phyloP scores from a whole-genome alignment of 2,888 invertebrate genomes.

The Hylaea fasciaria region DNA sequence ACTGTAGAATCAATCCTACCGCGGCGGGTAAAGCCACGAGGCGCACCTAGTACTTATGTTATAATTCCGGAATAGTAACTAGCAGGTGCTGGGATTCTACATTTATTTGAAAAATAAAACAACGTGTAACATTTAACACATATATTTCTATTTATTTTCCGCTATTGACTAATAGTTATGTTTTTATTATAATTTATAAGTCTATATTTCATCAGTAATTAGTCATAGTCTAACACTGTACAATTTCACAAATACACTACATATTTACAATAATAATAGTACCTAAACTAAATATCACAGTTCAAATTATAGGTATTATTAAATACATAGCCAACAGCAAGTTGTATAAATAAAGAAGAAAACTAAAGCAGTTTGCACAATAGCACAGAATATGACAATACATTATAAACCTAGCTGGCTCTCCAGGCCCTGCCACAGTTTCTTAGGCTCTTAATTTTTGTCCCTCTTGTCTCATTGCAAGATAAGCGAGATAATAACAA shows the following conservation, averaged over 20 bases:
- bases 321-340: slow-evolving; percentile 36
- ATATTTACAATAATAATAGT: slow-evolving; percentile 37
- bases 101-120: slow-evolving; percentile 41
- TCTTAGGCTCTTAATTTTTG: too few relatives aligned
- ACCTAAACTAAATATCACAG: slow-evolving; percentile 72
- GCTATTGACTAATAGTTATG: slow-evolving; percentile 57
- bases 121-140: slow-evolving; percentile 58
- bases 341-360: slow-evolving; percentile 21
- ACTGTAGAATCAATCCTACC: too few relatives aligned
- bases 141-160: slow-evolving; percentile 60
- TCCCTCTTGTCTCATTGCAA: too few relatives aligned
- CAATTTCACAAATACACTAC: slow-evolving; percentile 41
- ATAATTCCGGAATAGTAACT: background rate
- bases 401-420: too few relatives aligned
- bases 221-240: slow-evolving; percentile 23
- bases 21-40: too few relatives aligned
- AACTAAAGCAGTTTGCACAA: slow-evolving; percentile 4
- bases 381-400: too few relatives aligned
- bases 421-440: too few relatives aligned
- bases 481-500: too few relatives aligned
- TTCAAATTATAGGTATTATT: slow-evolving; percentile 49
- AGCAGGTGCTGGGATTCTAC: background rate
- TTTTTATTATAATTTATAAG: slow-evolving; percentile 51
- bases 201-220: slow-evolving; percentile 34
- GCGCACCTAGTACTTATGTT: background rate